These are phyloP conservation scores for Perccottus glenii DNA, from an alignment of 2,113 vertebrate genomes.

Conservation along the genomic window DNA sequence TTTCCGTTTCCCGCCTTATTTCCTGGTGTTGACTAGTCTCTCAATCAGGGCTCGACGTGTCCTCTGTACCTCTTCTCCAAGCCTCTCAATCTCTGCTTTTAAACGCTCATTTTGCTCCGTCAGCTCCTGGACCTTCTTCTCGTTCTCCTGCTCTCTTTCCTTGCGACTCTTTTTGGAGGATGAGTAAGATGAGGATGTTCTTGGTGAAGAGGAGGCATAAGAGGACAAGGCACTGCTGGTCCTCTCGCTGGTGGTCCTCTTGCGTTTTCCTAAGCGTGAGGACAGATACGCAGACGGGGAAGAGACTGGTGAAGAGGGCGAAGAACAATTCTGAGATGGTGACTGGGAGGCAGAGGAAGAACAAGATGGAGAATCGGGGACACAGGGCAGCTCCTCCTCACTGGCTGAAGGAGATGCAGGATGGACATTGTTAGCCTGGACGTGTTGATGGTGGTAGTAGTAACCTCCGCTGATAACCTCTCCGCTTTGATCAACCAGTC, in stretches of 20 bases:
- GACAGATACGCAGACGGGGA: slow-evolving; percentile 66
- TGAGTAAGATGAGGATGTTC: slow-evolving; percentile 63
- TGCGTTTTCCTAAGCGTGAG: slow-evolving; percentile 74
- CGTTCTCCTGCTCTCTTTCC: slow-evolving; percentile 86
- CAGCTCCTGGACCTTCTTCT: slow-evolving; percentile 86
- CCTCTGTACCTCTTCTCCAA: slow-evolving; percentile 87
- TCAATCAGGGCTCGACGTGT: slow-evolving; percentile 89
- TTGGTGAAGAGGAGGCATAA: slow-evolving; percentile 56
- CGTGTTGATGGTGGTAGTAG: slow-evolving; percentile 72
- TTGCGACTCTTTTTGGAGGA: slow-evolving; percentile 85
- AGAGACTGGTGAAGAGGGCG: slow-evolving; percentile 76
- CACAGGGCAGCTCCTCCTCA: slow-evolving; percentile 79
- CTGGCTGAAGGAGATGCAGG: slow-evolving; percentile 77
- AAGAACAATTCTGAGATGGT: slow-evolving; percentile 77
- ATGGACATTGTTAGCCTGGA: slow-evolving; percentile 52
- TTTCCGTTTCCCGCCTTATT: slow-evolving; percentile 52
- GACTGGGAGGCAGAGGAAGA: slow-evolving; percentile 80
- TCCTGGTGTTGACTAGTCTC: slow-evolving; percentile 86
- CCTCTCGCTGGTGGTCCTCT: slow-evolving; percentile 68
- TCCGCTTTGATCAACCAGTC: slow-evolving; percentile 72
- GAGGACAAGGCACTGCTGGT: slow-evolving; percentile 63
- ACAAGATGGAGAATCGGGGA: slow-evolving; percentile 78
- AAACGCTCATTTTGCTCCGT: slow-evolving; percentile 87
- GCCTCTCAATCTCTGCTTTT: slow-evolving; percentile 84
- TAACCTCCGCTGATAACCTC: slow-evolving; percentile 68